Conservation (phyloP, 2,888 invertebrate genomes). For the Theretra japonica region DNA sequence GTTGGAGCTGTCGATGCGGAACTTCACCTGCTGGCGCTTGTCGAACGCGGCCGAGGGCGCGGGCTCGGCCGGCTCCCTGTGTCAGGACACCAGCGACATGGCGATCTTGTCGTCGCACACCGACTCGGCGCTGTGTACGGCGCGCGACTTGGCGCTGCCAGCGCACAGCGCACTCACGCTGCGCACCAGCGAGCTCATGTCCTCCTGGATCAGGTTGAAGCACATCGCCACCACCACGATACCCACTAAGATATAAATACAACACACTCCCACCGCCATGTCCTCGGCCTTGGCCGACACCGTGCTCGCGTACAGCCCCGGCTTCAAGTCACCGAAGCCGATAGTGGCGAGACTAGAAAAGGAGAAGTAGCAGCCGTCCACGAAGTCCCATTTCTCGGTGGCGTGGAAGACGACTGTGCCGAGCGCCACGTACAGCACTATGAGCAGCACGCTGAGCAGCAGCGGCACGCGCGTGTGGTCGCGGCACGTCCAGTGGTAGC, state of each 20-base stretch:
- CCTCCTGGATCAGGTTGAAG: slow-evolving; percentile 93
- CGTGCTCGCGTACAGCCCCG: slow-evolving; percentile 84
- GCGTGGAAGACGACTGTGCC: slow-evolving; percentile 95
- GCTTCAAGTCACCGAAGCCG: slow-evolving; percentile 92
- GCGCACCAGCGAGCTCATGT: slow-evolving; percentile 77
- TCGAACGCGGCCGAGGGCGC: slow-evolving; percentile 65
- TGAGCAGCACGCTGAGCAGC: slow-evolving; percentile 92
- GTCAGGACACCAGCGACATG: slow-evolving; percentile 85
- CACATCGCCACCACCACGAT: slow-evolving; percentile 95
- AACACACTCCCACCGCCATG: slow-evolving; percentile 90
- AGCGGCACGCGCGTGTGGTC: slow-evolving; percentile 93
- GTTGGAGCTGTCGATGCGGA: slow-evolving; percentile 69
- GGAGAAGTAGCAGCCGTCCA: slow-evolving; percentile 94
- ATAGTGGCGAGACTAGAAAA: slow-evolving; percentile 92
- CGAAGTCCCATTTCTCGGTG: slow-evolving; percentile 95
- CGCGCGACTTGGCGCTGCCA: slow-evolving; percentile 59
- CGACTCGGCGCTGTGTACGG: slow-evolving; percentile 77
- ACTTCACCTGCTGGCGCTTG: slow-evolving; percentile 66
- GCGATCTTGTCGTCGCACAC: slow-evolving; percentile 79
- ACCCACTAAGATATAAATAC: slow-evolving; percentile 92
- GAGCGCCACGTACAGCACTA: slow-evolving; percentile 93
- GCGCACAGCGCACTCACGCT: slow-evolving; percentile 58
- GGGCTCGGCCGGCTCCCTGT: slow-evolving; percentile 70
- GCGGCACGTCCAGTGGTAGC: slow-evolving; percentile 76
- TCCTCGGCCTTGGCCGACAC: slow-evolving; percentile 82